Evolutionary conservation across 2,113 vertebrate species (phyloP).

Genomic region (Alexandromys fortis): DNA sequence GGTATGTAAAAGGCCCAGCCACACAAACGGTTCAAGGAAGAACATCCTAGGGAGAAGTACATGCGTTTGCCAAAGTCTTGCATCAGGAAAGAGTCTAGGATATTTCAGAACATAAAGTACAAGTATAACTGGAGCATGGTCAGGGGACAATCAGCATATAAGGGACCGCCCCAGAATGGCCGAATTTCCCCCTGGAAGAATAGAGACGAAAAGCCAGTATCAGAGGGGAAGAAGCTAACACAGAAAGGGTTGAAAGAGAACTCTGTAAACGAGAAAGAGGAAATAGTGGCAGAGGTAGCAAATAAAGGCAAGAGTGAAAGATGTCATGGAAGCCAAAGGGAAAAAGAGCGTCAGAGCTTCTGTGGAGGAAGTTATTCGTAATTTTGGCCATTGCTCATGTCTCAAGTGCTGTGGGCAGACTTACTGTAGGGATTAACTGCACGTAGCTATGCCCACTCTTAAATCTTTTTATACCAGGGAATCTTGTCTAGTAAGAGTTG

Average conservation of each 20-base stretch:
- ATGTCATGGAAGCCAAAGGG: background rate
- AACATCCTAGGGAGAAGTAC: background rate
- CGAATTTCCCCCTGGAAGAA: background rate
- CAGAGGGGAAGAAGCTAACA: background rate
- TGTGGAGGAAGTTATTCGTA: background rate
- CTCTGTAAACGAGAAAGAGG: background rate
- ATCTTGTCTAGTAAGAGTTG: conserved; percentile 28
- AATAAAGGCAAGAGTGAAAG: background rate
- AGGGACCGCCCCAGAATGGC: background rate
- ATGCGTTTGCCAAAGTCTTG: background rate
- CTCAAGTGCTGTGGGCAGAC: background rate
- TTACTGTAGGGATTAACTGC: background rate
- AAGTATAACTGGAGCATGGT: background rate
- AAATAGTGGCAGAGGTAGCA: background rate
- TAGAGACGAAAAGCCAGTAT: background rate
- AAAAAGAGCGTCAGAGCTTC: background rate
- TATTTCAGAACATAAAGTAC: background rate
- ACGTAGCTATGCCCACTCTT: background rate
- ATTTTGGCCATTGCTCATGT: conserved; percentile 16
- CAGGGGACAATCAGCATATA: background rate
- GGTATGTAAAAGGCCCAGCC: background rate
- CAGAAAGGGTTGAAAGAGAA: conserved; percentile 8
- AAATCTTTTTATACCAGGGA: background rate
- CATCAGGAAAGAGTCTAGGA: background rate
- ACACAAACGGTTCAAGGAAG: background rate